Evolutionary conservation across 2,797 vertebrate species (phyloP), one percentile per base, ranked within the genome.

Genomic region (Hipposideros larvatus): DNA sequence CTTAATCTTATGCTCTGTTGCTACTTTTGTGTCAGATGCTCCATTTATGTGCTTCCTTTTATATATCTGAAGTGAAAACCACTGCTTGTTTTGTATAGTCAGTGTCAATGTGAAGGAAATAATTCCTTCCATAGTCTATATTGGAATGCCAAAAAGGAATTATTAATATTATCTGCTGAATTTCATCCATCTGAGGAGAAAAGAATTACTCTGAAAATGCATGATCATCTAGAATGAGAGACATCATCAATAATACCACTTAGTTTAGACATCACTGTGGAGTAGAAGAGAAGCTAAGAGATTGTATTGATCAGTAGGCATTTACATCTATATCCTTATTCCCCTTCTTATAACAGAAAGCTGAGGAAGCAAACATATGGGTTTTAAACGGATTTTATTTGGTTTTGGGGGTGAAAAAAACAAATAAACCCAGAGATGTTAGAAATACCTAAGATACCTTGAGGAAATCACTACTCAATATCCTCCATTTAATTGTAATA

Each of bases 261-360:
- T 86, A 89, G 70, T 83, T 57, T 91, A 70, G 53, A 85, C 88
- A 65, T 63, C 19, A 55, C 6, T 83, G 34, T 48, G 4, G 8
- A 70, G 18, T 37, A 71, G n/a, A 93, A 88, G 70, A 87, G n/a
- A 94, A 93, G 77, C 19, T 65, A 88, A 70, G 57, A 70, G 22
- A 46, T 37, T 59, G 74, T 91, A 18, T 43, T 84, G 71, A 65
- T 16, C 70, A 11, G 22, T 79, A 74, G 7, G 8, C 31, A 34
- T 55, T 79, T 31, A 83, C 4, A 31, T 28, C 16, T 73, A 21
- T 90, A 14, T 31, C 15, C n/a, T 37, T 41, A 13, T 10, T 7
- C 3, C 1, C 11, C 4, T 85, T 59, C 24, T 55, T 68, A 88
- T 26, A 63, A 41, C 31, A 70, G 26, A 21, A 87, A 43, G 19